Evolutionary conservation across 2,797 vertebrate genomes (phyloP), one percentile per base, ranked within the genome.

Genomic region (Phaenicophaeus curvirostris): DNA sequence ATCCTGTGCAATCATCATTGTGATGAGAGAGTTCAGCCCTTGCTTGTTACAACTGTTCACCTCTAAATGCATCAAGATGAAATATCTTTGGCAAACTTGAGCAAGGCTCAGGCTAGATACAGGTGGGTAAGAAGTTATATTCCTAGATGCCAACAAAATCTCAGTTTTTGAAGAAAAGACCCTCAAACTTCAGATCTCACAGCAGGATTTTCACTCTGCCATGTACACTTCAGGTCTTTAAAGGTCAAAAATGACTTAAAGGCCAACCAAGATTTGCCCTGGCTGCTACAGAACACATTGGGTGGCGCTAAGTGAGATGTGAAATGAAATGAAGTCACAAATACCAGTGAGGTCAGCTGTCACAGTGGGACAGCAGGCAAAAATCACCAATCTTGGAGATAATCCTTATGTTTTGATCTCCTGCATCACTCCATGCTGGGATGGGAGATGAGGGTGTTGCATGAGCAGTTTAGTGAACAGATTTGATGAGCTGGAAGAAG

Each of bases 181-280:
- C 42, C 13, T 68, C 55, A 63, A 65, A 19, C 27, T 58, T 37
- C 62, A 83, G 31, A 55, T 11, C 9, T 48, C 31, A 31, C 13
- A 58, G n/a, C 6, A 75, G 31, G 31, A 58, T 82, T 91, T 81
- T 88, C 23, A 25, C 39, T 75, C 74, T 79, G 30, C n/a, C 53
- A 61, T 83, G 88, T 91, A 9, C 69, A 72, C 20, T 62, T 15
- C 1, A 20, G n/a, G 27, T 54, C 41, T 79, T 55, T 57, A 91
- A 96, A 96, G 85, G 76, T 21, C 74, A 77, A 44, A 85, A 77
- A 66, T 55, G 58, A 72, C 65, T 81, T 86, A 81, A 96, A 90
- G 83, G 93, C 46, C 69, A 86, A 51, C 2, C 4, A 35, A 73
- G n/a, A 42, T 75, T 81, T 76, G 65, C 25, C 59, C 53, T 13